Conservation (phyloP, 2,797 vertebrate species). For the Artibeus jamaicensis region DNA sequence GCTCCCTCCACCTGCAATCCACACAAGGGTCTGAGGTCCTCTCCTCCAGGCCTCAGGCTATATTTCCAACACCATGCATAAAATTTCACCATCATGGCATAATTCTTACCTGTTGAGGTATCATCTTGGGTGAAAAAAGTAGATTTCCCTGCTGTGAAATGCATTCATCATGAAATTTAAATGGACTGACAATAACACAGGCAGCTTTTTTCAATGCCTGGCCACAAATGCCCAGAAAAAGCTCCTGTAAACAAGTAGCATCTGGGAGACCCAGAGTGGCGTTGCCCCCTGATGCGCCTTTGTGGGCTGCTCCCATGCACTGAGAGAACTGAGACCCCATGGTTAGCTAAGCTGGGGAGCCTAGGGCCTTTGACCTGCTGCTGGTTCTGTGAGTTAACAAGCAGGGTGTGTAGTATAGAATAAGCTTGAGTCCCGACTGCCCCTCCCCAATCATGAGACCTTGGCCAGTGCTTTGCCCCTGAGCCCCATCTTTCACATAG, state of each 20-base stretch:
- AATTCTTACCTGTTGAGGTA: not conserved
- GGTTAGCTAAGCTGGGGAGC: no score
- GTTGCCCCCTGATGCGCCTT: not conserved
- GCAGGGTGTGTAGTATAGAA: not conserved
- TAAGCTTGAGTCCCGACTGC: not conserved
- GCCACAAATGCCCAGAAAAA: not conserved
- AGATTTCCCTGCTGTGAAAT: not conserved
- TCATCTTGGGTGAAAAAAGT: not conserved
- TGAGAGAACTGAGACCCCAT: not conserved
- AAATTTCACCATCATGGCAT: not conserved
- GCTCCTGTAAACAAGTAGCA: no score
- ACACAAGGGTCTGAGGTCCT: not conserved
- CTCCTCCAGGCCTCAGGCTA: not conserved
- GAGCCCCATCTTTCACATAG: not conserved
- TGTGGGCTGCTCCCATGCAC: not conserved
- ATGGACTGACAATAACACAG: not conserved
- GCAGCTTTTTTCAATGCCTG: not conserved
- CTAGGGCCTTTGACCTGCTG: not conserved
- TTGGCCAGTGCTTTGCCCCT: not conserved
- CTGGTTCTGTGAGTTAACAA: not conserved
- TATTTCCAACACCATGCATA: not conserved
- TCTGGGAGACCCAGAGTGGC: not conserved
- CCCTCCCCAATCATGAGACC: not conserved
- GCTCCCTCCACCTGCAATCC: not conserved
- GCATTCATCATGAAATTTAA: not conserved